Conservation (phyloP, 1,140 invertebrate genomes). For the Thaumatotibia leucotreta region DNA sequence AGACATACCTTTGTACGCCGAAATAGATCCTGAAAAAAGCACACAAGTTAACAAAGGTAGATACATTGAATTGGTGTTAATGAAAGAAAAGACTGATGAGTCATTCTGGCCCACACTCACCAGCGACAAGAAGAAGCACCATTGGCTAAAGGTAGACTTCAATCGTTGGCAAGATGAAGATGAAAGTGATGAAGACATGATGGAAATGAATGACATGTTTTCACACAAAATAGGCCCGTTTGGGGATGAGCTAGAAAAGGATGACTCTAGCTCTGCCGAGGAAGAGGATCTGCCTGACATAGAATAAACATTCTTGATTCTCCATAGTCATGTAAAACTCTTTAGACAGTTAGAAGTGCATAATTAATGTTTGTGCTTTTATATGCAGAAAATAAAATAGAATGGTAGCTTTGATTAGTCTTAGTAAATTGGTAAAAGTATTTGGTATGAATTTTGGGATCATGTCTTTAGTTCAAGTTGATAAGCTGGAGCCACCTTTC, state of each 20-base stretch:
- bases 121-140: conserved; percentile 92
- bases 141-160: conserved; percentile 98
- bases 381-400: conserved; percentile 24
- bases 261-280: conserved; percentile 55
- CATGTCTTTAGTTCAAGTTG: not conserved
- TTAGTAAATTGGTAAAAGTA: not conserved
- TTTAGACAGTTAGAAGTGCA: conserved; percentile 23
- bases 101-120: conserved; percentile 93
- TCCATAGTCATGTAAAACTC: conserved; percentile 22
- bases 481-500: not conserved
- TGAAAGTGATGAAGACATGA: conserved; percentile 55
- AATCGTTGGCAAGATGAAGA: conserved; percentile 98
- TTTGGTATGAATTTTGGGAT: not conserved
- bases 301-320: conserved; percentile 35
- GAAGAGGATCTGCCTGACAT: conserved; percentile 62
- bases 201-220: conserved; percentile 53
- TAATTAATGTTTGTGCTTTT: conserved; percentile 33
- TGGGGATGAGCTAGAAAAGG: conserved; percentile 49
- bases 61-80: conserved; percentile 86
- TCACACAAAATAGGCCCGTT: conserved; percentile 43
- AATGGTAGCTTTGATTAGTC: not conserved
- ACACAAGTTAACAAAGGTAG: conserved; percentile 82
- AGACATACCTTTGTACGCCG: conserved; percentile 87
- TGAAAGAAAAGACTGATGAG: conserved; percentile 83
- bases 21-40: conserved; percentile 89